These are phyloP conservation scores for Suncus etruscus DNA, from an alignment of 2,113 vertebrate species.

Conservation along the genomic window DNA sequence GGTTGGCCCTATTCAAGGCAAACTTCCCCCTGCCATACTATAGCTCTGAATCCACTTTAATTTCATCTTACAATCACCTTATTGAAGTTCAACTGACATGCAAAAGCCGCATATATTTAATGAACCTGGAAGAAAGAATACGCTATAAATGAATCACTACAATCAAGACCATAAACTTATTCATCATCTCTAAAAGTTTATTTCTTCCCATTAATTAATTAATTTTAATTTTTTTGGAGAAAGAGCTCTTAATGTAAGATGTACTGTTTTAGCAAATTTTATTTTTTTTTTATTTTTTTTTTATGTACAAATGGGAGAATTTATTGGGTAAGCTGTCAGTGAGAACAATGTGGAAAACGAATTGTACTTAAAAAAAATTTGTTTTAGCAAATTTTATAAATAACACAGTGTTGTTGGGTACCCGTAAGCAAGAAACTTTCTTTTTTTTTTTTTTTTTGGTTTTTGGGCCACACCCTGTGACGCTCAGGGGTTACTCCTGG, in stretches of 20 bases:
- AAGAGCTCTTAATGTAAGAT: background rate
- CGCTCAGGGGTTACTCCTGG: too few species aligned
- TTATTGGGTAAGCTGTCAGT: too few species aligned
- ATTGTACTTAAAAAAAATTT: too few species aligned
- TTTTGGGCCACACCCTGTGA: too few species aligned
- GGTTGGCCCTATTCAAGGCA: too few species aligned
- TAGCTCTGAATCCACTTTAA: too few species aligned
- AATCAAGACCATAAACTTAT: background rate
- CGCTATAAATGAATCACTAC: background rate
- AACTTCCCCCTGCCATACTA: too few species aligned
- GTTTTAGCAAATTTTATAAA: background rate
- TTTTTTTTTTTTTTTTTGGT: too few species aligned
- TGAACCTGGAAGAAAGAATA: background rate
- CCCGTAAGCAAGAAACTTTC: too few species aligned
- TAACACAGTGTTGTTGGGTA: background rate
- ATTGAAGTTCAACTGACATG: background rate
- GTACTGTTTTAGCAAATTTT: background rate
- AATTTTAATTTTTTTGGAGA: background rate
- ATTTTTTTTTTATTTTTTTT: too few species aligned
- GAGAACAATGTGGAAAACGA: too few species aligned
- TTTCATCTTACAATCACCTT: background rate
- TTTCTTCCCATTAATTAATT: background rate
- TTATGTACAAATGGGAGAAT: too few species aligned
- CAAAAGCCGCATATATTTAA: background rate
- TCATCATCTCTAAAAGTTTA: background rate